phyloP scores from a whole-genome alignment of 2,888 invertebrate genomes.

The Hemithea aestivaria region DNA sequence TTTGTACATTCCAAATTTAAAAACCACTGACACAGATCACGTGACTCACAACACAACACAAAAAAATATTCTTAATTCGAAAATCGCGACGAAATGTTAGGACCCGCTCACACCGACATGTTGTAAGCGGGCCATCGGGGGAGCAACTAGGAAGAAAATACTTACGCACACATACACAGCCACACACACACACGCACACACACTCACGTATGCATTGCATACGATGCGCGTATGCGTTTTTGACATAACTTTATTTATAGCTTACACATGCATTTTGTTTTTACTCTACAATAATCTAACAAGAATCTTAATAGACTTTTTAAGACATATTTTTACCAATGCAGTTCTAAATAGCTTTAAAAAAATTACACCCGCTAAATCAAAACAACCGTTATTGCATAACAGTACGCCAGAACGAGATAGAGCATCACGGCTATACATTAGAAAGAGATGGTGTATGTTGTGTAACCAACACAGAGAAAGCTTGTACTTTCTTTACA shows the following conservation, averaged over 20 bases:
- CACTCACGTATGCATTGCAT: conserved; percentile 33
- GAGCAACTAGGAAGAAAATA: conserved; percentile 75
- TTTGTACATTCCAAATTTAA: conserved; percentile 41
- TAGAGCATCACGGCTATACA: conserved; percentile 31
- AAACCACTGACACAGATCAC: conserved; percentile 35
- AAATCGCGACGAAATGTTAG: conserved; percentile 62
- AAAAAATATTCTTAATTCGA: conserved; percentile 35
- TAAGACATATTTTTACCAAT: no score
- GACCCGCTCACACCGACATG: conserved; percentile 72
- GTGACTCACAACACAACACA: conserved; percentile 25
- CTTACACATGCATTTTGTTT: conserved; percentile 32
- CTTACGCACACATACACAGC: conserved; percentile 39
- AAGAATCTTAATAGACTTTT: conserved; percentile 14
- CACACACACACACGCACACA: conserved; percentile 23
- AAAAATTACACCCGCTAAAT: conserved; percentile 72
- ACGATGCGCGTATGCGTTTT: conserved; percentile 57
- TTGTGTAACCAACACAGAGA: conserved; percentile 77
- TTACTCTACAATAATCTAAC: background rate
- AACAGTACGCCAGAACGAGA: conserved; percentile 63
- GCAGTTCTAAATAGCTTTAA: no score
- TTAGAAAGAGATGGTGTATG: conserved; percentile 52
- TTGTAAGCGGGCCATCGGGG: conserved; percentile 73
- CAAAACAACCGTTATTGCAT: conserved; percentile 77
- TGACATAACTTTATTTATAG: conserved; percentile 66
- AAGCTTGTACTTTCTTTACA: conserved; percentile 73